Percentiles rank a stretch among this genome's conserved stretches.
Evolutionary conservation across 2,113 vertebrate species (phyloP).

Genomic region (Tragelaphus buxtoni): DNA sequence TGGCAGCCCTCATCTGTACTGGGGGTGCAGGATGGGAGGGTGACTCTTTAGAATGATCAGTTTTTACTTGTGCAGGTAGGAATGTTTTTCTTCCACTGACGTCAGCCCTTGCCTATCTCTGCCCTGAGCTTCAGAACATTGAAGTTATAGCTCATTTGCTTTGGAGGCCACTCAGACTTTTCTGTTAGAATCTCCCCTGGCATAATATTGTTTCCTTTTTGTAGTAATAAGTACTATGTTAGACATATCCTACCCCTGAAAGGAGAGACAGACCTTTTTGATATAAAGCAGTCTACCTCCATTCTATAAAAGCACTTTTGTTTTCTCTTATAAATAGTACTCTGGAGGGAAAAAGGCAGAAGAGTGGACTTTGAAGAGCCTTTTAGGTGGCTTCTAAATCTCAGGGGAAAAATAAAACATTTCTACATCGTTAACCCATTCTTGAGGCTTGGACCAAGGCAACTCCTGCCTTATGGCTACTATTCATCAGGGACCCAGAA

Average conservation of each 20-base stretch:
- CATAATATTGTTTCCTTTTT: neutral
- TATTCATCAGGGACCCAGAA: neutral
- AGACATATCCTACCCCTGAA: neutral
- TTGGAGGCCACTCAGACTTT: neutral
- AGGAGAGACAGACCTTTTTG: neutral
- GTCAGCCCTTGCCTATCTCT: neutral
- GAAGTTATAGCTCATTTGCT: neutral
- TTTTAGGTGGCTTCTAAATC: constrained; percentile 35
- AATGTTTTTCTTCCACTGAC: neutral
- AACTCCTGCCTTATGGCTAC: neutral
- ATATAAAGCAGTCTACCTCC: neutral
- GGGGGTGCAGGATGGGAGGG: neutral
- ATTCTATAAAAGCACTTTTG: neutral
- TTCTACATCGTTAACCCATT: neutral
- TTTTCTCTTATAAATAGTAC: neutral
- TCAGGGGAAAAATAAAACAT: neutral
- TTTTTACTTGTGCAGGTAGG: neutral
- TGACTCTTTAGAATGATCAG: neutral
- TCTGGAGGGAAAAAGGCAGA: neutral
- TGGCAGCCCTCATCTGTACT: neutral
- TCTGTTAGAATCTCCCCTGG: neutral
- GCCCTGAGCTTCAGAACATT: neutral
- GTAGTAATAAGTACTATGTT: neutral
- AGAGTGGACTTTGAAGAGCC: neutral
- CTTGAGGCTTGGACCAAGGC: neutral